A percentile compares a stretch with the other conserved stretches of the same genome.
Conservation (phyloP, 2,888 invertebrate species). For the Rhamphomyia laevipes region DNA sequence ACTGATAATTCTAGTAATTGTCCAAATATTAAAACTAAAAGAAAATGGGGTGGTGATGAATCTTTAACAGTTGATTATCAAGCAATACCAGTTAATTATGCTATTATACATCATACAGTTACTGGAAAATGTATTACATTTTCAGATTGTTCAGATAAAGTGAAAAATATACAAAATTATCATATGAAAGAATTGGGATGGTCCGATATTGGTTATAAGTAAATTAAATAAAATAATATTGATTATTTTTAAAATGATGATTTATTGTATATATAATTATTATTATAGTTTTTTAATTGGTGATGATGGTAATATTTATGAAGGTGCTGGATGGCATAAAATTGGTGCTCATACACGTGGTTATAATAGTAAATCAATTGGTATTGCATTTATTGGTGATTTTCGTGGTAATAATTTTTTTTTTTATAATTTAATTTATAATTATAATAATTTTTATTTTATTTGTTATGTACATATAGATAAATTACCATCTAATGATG, state of each 20-base stretch:
- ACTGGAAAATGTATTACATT: slow-evolving; percentile 39
- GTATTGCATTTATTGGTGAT: slow-evolving; percentile 49
- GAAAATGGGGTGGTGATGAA: slow-evolving; percentile 47
- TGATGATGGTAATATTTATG: slow-evolving; percentile 51
- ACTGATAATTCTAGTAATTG: slow-evolving; percentile 25
- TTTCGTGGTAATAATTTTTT: slow-evolving; percentile 32
- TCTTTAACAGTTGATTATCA: slow-evolving; percentile 43
- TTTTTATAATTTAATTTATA: not conserved
- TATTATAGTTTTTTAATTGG: slow-evolving; percentile 45
- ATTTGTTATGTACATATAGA: slow-evolving; percentile 23
- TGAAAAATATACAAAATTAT: slow-evolving; percentile 41
- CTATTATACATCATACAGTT: slow-evolving; percentile 47
- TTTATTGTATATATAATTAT: not conserved
- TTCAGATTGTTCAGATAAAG: slow-evolving; percentile 36
- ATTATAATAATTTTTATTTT: not conserved
- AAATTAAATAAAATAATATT: slow-evolving; percentile 22
- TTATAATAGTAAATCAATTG: slow-evolving; percentile 49
- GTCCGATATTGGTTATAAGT: slow-evolving; percentile 48
- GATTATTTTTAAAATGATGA: not conserved
- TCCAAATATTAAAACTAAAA: slow-evolving; percentile 43
- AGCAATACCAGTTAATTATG: slow-evolving; percentile 43
- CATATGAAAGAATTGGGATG: slow-evolving; percentile 41
- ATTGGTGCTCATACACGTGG: slow-evolving; percentile 47
- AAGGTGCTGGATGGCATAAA: slow-evolving; percentile 52
- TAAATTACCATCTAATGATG: slow-evolving; percentile 30